phyloP scores from a whole-genome alignment of 2,113 vertebrate genomes.

The Phylloscopus trochiloides region DNA sequence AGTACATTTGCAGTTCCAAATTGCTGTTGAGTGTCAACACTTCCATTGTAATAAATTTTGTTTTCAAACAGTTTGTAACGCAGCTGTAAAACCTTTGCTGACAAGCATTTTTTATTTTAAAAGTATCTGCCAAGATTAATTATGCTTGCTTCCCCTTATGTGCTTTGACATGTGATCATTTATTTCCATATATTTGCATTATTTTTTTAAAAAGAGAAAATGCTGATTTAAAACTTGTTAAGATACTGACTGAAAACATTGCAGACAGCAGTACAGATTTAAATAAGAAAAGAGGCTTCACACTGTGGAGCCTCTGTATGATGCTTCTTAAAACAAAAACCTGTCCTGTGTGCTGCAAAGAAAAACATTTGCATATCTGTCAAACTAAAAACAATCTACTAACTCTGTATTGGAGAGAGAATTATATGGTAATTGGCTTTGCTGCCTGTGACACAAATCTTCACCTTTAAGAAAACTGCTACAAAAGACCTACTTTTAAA shows the following conservation, averaged over 20 bases:
- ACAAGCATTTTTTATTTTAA: not conserved
- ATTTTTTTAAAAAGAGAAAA: not conserved
- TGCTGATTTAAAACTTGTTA: not conserved
- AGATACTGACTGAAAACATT: not conserved
- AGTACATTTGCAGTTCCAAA: not conserved
- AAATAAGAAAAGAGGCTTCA: not conserved
- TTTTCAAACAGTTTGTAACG: not conserved
- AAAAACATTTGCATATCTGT: not conserved
- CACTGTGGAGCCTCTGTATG: not conserved
- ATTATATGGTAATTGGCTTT: not conserved
- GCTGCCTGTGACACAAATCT: not conserved
- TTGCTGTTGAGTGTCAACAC: not conserved
- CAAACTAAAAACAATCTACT: not conserved
- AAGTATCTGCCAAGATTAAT: not conserved
- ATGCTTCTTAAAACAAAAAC: not conserved
- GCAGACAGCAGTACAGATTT: not conserved
- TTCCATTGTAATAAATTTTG: not conserved
- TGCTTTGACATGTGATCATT: not conserved
- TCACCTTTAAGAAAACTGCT: not conserved
- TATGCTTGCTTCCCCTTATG: not conserved
- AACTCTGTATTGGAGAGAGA: not conserved
- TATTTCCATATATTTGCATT: not conserved
- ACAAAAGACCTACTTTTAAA: not conserved
- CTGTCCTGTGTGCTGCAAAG: not conserved
- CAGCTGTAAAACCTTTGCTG: not conserved